These are phyloP conservation scores for Uria lomvia DNA, from an alignment of 2,113 vertebrate genomes.

Conservation along the genomic window DNA sequence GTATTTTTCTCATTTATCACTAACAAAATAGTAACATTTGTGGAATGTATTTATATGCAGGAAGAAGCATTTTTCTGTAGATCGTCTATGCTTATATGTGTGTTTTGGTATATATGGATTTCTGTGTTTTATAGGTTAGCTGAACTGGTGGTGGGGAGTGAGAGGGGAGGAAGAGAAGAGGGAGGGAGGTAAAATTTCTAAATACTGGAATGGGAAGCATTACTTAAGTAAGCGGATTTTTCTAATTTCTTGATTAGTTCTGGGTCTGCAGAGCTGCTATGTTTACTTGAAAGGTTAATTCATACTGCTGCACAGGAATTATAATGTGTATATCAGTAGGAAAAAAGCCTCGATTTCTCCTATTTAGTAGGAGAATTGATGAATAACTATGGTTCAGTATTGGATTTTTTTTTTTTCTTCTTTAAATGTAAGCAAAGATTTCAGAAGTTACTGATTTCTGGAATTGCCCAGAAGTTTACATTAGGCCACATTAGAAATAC, in stretches of 20 bases:
- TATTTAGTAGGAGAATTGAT: neutral
- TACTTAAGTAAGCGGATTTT: constrained; percentile 38
- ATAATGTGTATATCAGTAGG: neutral
- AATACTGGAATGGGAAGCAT: constrained; percentile 5
- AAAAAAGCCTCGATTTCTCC: neutral
- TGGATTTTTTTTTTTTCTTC: neutral
- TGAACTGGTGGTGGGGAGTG: neutral
- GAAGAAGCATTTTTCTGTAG: neutral
- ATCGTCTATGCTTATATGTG: neutral
- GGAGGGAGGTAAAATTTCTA: neutral
- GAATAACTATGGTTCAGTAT: neutral
- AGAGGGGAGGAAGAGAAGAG: neutral
- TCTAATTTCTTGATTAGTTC: constrained; percentile 54
- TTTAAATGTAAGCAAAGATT: neutral
- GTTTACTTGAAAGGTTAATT: constrained; percentile 18
- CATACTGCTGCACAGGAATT: neutral
- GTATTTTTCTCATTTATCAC: neutral
- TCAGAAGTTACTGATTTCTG: neutral
- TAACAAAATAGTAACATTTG: neutral
- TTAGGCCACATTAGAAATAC: neutral
- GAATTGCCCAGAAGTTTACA: neutral
- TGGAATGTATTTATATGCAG: neutral
- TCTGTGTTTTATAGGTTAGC: neutral
- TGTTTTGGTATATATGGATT: neutral
- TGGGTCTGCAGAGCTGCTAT: neutral